Evolutionary conservation across 1,140 invertebrate species (phyloP).

Genomic region (Sycobia sp.): DNA sequence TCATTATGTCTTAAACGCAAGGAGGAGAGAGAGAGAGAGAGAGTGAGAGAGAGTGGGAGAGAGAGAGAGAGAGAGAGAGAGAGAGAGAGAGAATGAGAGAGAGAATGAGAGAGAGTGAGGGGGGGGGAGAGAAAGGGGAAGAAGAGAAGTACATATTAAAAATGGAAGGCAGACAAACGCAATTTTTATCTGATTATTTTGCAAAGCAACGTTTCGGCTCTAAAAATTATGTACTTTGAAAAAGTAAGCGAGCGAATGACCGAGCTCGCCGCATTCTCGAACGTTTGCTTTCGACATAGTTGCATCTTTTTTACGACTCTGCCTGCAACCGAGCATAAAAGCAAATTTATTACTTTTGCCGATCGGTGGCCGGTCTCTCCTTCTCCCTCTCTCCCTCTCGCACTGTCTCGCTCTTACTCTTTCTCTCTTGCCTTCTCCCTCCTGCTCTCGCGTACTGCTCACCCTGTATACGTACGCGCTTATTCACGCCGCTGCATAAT

Average conservation of each 20-base stretch:
- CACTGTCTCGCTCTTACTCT: no score
- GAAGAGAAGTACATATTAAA: no score
- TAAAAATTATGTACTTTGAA: constrained; percentile 25
- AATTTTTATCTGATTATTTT: constrained; percentile 32
- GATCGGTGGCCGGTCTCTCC: constrained; percentile 13
- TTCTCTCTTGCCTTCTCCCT: neutral
- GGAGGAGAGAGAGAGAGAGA: neutral
- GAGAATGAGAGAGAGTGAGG: no score
- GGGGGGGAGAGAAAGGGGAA: neutral
- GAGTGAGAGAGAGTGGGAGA: neutral
- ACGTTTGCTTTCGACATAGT: constrained; percentile 32
- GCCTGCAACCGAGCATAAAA: constrained; percentile 35
- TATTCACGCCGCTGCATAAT: constrained; percentile 35
- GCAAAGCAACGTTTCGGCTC: constrained; percentile 17
- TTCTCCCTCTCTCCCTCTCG: neutral
- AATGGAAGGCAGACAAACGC: constrained; percentile 13
- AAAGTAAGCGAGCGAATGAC: constrained; percentile 20
- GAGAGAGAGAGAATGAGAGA: neutral
- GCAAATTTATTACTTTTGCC: constrained; percentile 37
- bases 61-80: neutral
- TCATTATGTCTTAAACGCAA: constrained; percentile 20
- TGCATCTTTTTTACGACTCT: constrained; percentile 36
- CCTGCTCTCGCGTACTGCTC: neutral
- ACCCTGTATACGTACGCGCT: constrained; percentile 1
- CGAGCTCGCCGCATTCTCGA: constrained; percentile 20